Evolutionary conservation across 2,888 invertebrate species (phyloP), one percentile per base, ranked within the genome.

Genomic region (Apotomis turbidana): DNA sequence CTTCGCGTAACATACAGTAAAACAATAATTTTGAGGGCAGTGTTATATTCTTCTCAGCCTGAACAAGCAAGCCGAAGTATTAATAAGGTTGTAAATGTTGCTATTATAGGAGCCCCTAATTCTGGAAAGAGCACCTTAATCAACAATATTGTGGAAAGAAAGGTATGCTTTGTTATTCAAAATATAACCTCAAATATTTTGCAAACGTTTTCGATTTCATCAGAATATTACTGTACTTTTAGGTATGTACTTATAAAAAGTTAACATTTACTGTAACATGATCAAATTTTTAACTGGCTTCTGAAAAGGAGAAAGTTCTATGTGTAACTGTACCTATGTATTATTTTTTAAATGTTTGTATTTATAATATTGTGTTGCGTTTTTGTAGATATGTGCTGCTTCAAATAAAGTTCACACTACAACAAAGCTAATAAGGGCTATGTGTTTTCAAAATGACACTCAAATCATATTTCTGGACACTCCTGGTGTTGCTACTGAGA

Each of bases 111-210:
- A 3, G 94, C 97, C 12, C 99, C 99, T 4, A 99, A 99, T 94
- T 96, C 96, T 64, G 99, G 99, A 44, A 99, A 99, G 89, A 99
- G 99, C 84, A 98, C 99, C 0, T 94, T 99, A 46, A 97, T 98
- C 46, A 99, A 99, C 89, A 95, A 95, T 81, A 94, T 99, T 38
- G 94, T 97, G 68, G 95, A 96, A 75, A 95, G 97, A 86, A 95
- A 96, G 87, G 97, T 97, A 89, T 85, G 87, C 46, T 38, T 61
- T 9, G 59, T 73, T 36, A 13, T 27, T 60, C 41, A 36, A 5
- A 13, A n/a, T 4, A 38, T 41, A 63, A 70, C 64, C 52, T 44
- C 12, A 15, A 51, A n/a, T 38, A 46, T 62, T 9, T 38, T 41
- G 41, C 6, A 41, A 41, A 41, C 5, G 6, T 6, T 41, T 41